Evolutionary conservation across 2,888 invertebrate species (phyloP), one percentile per base, ranked within the genome.

Genomic region (Ecliptopera silaceata): DNA sequence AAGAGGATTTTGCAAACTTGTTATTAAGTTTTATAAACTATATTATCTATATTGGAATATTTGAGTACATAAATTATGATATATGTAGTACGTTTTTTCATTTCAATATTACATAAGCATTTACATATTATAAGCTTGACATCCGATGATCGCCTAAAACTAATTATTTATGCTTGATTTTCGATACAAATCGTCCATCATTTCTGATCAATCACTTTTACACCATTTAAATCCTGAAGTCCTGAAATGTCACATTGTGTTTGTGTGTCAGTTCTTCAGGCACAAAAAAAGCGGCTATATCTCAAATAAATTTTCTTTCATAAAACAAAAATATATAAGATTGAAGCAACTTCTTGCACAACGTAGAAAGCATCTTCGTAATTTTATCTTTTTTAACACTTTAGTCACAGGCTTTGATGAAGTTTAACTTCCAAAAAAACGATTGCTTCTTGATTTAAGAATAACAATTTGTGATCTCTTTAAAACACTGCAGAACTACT

Each of bases 91-190:
- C n/a, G n/a, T 13, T 20, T 15, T 10, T 41, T 22, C 34, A 50
- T 34, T 45, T 36, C 36, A 45, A 42, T 56, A 58, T 58, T 59
- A 64, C 46, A 43, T 55, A 68, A 65, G 71, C 69, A 68, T 73
- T 58, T 72, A 70, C 68, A 68, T 61, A 60, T 56, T 48, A 50
- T 57, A 55, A 52, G 52, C 52, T 58, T 58, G 50, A 50, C 53
- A 59, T 48, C 52, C 43, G 22, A 51, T 45, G 32, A 56, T 48
- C 39, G 53, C 48, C 54, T 57, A 54, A 31, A 22, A 22, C 32
- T 39, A 44, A 34, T 36, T 56, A 52, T 50, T 20, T 56, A 57
- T 56, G 46, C 13, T 26, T 36, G 15, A 53, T 50, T 49, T 39
- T 43, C 49, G 39, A 44, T 52, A 39, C 26, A 42, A 54, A 59